Percentiles rank a stretch among this genome's conserved stretches.
Conservation (phyloP, 2,888 invertebrate genomes). For the Acanthopleura granulata region DNA sequence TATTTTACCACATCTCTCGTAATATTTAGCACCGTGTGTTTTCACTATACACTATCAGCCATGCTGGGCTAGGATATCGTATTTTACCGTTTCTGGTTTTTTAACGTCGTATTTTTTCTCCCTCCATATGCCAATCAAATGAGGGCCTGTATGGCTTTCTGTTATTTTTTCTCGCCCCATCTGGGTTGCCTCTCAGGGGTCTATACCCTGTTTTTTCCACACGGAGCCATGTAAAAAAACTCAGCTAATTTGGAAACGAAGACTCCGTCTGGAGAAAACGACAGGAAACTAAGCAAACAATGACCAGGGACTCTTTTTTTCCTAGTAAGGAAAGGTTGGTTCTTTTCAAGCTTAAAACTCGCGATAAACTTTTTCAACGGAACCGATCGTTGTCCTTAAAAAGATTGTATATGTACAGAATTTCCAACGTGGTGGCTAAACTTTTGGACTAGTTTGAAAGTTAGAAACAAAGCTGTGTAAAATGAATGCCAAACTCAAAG, state of each 20-base stretch:
- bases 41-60: background rate
- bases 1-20: background rate
- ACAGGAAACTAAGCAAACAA: conserved; percentile 5
- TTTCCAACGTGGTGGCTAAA: background rate
- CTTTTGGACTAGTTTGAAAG: background rate
- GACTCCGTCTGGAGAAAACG: background rate
- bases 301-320: background rate
- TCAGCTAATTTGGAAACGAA: conserved; percentile 5
- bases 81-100: conserved; percentile 8
- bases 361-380: background rate
- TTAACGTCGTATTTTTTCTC: background rate
- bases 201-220: no score
- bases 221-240: background rate
- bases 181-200: background rate
- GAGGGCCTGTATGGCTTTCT: background rate
- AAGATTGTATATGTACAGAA: no score
- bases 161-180: conserved; percentile 10
- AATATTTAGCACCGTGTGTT: conserved; percentile 1
- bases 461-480: background rate
- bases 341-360: no score
- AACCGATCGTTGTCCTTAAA: no score
- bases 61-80: conserved; percentile 1
- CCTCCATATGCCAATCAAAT: conserved; percentile 4
- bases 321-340: no score
- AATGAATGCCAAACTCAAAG: background rate